Evolutionary conservation across 2,888 invertebrate species (phyloP), one percentile per base, ranked within the genome.

Genomic region (Shargacucullia verbasci): DNA sequence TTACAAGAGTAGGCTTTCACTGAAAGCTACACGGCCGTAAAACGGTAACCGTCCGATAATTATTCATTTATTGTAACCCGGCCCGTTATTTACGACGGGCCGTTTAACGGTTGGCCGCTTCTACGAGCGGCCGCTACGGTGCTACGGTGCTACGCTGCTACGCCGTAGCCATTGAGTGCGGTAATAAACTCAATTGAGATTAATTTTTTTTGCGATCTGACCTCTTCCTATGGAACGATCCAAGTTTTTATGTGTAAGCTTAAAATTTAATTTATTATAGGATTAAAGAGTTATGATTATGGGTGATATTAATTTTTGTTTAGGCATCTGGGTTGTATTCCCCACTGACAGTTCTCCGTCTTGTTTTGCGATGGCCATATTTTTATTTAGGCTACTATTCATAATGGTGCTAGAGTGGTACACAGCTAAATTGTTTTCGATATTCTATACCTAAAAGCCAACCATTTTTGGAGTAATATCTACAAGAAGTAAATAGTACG

Each of bases 21-120:
- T 53, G 53, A 67, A 62, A 76, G 59, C 54, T 57, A 54, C 44
- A 48, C 67, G 65, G 53, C 79, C 74, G 73, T 85, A 79, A 85
- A 86, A 80, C 81, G 82, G 83, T 82, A 85, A 84, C 83, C 82
- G 79, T 80, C 82, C 82, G 86, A 88, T 87, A 89, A 88, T 88
- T 88, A 89, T 88, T 87, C 87, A 88, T 89, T 87, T 88, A 88
- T 84, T 82, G 84, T 81, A 78, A 64, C 81, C 78, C 76, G 70
- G 70, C 59, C 62, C 70, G 76, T 83, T 82, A 83, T 83, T 84
- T 84, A 82, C 80, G 83, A 82, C 68, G 76, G 71, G 70, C 73
- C 77, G 73, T 83, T 80, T 82, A 79, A 82, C 79, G 82, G 81
- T 79, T 78, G 77, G 78, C 76, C 76, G 81, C 78, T 66, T 82